phyloP scores from a whole-genome alignment of 1,140 invertebrate species.

The Homarus americanus region DNA sequence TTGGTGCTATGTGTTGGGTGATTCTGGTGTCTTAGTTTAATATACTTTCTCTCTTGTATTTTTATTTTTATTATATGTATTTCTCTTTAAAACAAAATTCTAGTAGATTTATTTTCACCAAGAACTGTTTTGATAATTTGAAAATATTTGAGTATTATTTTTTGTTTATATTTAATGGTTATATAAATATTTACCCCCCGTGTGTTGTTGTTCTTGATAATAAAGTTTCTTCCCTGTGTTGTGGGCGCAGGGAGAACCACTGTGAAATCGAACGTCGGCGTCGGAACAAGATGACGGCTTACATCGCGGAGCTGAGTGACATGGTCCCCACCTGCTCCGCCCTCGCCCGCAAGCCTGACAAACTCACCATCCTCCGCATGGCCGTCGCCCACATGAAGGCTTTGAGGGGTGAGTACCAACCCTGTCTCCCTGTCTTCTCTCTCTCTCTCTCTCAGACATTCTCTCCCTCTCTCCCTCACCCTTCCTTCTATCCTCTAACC shows the following conservation, averaged over 20 bases:
- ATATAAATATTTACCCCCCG: too few species aligned
- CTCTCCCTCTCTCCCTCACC: neutral
- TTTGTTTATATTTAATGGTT: too few species aligned
- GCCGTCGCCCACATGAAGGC: conserved; percentile 99
- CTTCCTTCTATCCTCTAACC: neutral
- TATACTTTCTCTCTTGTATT: too few species aligned
- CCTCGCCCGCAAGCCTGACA: conserved; percentile 98
- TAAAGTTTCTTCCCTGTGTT: conserved; percentile 1
- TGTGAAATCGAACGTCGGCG: conserved; percentile 99
- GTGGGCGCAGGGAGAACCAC: conserved; percentile 91
- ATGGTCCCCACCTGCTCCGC: conserved; percentile 99
- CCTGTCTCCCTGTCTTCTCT: neutral
- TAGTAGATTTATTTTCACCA: too few species aligned
- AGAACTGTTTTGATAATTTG: too few species aligned
- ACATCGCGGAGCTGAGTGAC: conserved; percentile 99
- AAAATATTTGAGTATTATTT: too few species aligned
- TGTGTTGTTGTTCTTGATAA: too few species aligned
- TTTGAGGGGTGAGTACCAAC: conserved; percentile 86
- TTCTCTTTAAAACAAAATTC: too few species aligned
- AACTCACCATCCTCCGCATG: conserved; percentile 99
- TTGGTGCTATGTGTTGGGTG: too few species aligned
- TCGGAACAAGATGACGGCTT: conserved; percentile 99
- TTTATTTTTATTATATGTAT: too few species aligned
- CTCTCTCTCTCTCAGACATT: neutral
- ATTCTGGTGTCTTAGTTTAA: too few species aligned